Conservation (phyloP, 2,888 invertebrate genomes). For the Trypoxylon attenuatum region DNA sequence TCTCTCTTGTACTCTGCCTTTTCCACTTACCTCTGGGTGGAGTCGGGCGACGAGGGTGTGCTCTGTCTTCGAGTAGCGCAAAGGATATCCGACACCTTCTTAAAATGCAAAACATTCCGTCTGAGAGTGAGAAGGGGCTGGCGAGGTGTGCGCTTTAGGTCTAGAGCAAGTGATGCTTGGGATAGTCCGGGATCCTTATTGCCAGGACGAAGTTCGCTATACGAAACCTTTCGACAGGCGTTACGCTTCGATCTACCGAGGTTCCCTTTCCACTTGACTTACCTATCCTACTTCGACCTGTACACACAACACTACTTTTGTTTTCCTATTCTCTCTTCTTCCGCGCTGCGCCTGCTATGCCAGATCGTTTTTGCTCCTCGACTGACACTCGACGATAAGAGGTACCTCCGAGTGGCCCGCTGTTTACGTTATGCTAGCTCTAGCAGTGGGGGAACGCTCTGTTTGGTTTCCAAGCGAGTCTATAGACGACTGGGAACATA, state of each 20-base stretch:
- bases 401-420: neutral
- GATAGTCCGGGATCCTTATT: slow-evolving; percentile 58
- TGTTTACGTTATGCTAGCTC: neutral
- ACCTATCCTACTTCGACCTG: neutral
- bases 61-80: slow-evolving; percentile 61
- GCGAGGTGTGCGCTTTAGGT: too few relatives aligned
- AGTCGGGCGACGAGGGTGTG: slow-evolving; percentile 40
- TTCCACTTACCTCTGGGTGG: slow-evolving; percentile 10
- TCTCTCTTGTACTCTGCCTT: slow-evolving; percentile 29
- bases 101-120: slow-evolving; percentile 73
- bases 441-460: neutral
- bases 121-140: slow-evolving; percentile 50
- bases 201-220: slow-evolving; percentile 56
- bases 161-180: slow-evolving; percentile 37
- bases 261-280: slow-evolving; percentile 2
- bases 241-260: slow-evolving; percentile 36
- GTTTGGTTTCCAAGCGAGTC: too few relatives aligned
- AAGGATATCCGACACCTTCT: slow-evolving; percentile 70
- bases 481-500: too few relatives aligned
- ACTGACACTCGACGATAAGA: slow-evolving; percentile 18
- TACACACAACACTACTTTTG: neutral
- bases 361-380: too few relatives aligned
- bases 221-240: slow-evolving; percentile 50
- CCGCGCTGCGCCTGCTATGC: slow-evolving; percentile 13
- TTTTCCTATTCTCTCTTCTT: slow-evolving; percentile 7